These are phyloP conservation scores for Drosophila kepulauana DNA, from an alignment of 1,140 invertebrate species.

Conservation along the genomic window DNA sequence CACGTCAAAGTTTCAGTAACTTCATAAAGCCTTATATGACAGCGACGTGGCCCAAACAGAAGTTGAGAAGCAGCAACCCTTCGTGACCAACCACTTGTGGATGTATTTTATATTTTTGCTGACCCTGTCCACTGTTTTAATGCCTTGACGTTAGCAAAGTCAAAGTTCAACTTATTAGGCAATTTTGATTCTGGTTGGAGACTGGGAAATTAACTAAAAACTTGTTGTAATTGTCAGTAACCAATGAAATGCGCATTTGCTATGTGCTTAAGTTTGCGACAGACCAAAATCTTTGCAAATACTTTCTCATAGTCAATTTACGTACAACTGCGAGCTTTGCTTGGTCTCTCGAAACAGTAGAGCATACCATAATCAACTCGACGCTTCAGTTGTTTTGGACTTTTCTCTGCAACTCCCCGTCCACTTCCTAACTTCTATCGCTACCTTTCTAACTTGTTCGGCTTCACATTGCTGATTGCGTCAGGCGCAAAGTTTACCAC, in stretches of 20 bases:
- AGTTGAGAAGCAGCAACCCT: neutral
- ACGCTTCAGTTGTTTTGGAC: neutral
- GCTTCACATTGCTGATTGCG: slow-evolving; percentile 58
- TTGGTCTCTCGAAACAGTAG: too few species aligned
- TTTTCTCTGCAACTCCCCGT: neutral
- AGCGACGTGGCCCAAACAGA: slow-evolving; percentile 49
- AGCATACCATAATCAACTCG: neutral
- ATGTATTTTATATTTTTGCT: too few species aligned
- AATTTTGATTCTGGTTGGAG: slow-evolving; percentile 5
- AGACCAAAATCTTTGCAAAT: neutral
- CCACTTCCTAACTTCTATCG: neutral
- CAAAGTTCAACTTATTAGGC: neutral
- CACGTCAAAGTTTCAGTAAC: slow-evolving; percentile 69
- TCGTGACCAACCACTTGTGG: too few species aligned
- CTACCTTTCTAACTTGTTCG: slow-evolving; percentile 58
- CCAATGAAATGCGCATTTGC: slow-evolving; percentile 30
- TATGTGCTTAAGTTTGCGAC: neutral
- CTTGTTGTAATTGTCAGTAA: slow-evolving; percentile 63
- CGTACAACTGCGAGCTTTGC: too few species aligned
- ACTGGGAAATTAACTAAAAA: slow-evolving; percentile 63
- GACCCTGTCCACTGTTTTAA: too few species aligned
- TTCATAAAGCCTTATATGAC: slow-evolving; percentile 74
- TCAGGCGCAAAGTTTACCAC: slow-evolving; percentile 65
- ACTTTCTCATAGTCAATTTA: neutral
- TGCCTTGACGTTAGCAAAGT: too few species aligned